Evolutionary conservation across 2,113 vertebrate genomes (phyloP), one percentile per base, ranked within the genome.

Genomic region (Tamias sibiricus): DNA sequence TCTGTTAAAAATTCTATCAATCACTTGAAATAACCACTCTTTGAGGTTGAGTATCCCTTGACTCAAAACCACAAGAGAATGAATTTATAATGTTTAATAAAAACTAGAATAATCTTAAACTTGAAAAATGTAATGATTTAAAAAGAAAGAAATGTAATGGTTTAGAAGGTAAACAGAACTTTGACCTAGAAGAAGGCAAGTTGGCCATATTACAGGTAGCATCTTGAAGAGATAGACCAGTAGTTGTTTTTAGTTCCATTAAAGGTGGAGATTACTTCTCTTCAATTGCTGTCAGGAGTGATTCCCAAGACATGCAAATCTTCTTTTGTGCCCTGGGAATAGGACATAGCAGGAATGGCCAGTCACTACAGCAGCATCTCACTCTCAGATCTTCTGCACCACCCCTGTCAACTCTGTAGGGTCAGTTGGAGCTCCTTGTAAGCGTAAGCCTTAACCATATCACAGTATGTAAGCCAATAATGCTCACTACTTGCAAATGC

Each of bases 71-170:
- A 59, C 22, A 79, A 66, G 69, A 40, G 8, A 79, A 49, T 47
- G 64, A 13, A 85, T 80, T 87, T 82, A 52, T 75, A 76, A 59
- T 81, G 28, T 74, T 93, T 59, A 47, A 35, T 19, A 88, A 93
- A 92, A 82, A 19, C 49, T 84, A 66, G 44, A 95, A 37, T 47
- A 52, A 75, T n/a, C 68, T 74, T 30, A 76, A 75, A 90, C 19
- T 62, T 32, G 30, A 54, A 81, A 10, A 40, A 66, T 49, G 26
- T 24, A 66, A 89, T 77, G 6, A 37, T 19, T 74, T 30, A 22
- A 37, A 49, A 74, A 95, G 24, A 42, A 49, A 49, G 47, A 49
- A 49, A 92, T 30, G 57, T 66, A 77, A 79, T 69, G 32, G 83
- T 74, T 79, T 57, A 22, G 59, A 85, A 49, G 26, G 19, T 40